phyloP scores from a whole-genome alignment of 2,113 vertebrate species.

The Cyprinodon variegatus region DNA sequence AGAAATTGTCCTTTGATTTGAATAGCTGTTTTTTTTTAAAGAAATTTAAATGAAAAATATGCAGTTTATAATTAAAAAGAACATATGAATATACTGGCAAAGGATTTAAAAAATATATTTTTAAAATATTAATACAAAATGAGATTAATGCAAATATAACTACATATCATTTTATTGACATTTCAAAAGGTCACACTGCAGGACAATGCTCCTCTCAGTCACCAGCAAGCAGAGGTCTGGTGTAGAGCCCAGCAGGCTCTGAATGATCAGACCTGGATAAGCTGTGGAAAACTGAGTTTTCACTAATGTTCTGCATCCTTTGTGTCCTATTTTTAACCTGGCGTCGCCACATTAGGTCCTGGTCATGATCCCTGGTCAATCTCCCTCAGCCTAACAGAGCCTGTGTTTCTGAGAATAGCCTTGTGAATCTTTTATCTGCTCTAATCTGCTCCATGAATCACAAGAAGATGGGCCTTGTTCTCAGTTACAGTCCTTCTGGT shows the following conservation, averaged over 20 bases:
- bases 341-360: slow-evolving; percentile 10
- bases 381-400: slow-evolving; percentile 19
- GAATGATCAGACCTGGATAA: neutral
- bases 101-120: too few relatives aligned
- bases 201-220: neutral
- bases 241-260: neutral
- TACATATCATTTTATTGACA: too few relatives aligned
- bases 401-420: slow-evolving; percentile 26
- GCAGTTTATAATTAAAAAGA: too few relatives aligned
- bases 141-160: too few relatives aligned
- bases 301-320: neutral
- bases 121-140: too few relatives aligned
- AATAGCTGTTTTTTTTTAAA: too few relatives aligned
- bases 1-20: too few relatives aligned
- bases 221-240: neutral
- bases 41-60: too few relatives aligned
- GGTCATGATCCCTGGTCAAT: slow-evolving; percentile 10
- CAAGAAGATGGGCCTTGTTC: slow-evolving; percentile 28
- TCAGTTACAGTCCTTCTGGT: slow-evolving; percentile 26
- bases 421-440: slow-evolving; percentile 31
- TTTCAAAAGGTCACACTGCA: neutral
- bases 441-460: slow-evolving; percentile 58
- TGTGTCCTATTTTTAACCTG: neutral
- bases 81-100: too few relatives aligned
- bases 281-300: neutral